Evolutionary conservation across 1,140 invertebrate genomes (phyloP), one percentile per base, ranked within the genome.

Genomic region (Phortica variegata): DNA sequence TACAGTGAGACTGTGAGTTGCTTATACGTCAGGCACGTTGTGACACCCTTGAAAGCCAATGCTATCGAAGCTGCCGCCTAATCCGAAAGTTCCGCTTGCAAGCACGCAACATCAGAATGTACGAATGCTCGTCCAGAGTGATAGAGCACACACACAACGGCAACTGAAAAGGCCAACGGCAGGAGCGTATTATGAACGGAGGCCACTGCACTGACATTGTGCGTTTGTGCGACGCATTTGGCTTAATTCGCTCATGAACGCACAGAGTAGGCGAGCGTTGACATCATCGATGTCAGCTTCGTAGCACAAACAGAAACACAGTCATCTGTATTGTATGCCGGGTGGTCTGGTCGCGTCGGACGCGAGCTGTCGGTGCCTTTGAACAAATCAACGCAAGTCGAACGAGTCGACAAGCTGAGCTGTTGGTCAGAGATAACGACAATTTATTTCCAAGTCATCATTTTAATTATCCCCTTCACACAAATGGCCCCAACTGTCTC

Each of bases 391-490:
- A 26, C 23, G 23, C 23, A 6, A 26, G 23, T 26, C 10, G 10
- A 6, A 10, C 23, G 23, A 5, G 5, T 32, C 12, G 34, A 19
- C 23, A 10, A n/a, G 6, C 18, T 16, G 23, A 17, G 21, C 70
- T 73, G 70, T 62, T 73, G 70, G 70, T 73, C 70, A 70, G 57
- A 73, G 70, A 73, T 73, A 73, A 73, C 70, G 55, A 59, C 62
- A 73, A 73, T 73, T 73, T 73, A 73, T 73, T 70, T 73, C 60
- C 58, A 73, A 73, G 70, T 73, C 70, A 73, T 73, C 70, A 73
- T 73, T 73, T 73, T 73, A 73, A 73, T 72, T 72, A 72, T 72
- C 68, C 68, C 62, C 61, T 73, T 73, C 60, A 60, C 57, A 61
- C 58, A 61, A 61, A 56, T 60, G 56, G 48, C 54, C n/a, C n/a